Evolutionary conservation across 2,113 vertebrate genomes (phyloP).

Genomic region (Scartelaos histophorus): DNA sequence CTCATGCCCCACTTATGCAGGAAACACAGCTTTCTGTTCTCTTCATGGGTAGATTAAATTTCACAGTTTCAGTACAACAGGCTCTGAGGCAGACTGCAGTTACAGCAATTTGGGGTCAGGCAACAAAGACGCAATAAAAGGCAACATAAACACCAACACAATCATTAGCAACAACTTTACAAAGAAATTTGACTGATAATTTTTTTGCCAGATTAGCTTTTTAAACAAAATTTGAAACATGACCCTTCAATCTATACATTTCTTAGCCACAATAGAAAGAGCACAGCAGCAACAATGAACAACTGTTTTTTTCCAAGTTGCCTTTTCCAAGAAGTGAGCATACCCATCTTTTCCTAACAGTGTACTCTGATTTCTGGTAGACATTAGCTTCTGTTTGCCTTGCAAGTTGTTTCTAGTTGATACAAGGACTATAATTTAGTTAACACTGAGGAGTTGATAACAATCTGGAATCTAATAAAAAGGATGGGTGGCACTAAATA

Average conservation of each 20-base stretch:
- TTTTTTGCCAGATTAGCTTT: too few relatives aligned
- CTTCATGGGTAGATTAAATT: slow-evolving; percentile 14
- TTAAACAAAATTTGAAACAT: background rate
- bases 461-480: background rate
- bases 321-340: background rate
- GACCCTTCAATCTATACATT: background rate
- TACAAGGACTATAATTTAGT: background rate
- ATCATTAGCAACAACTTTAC: background rate
- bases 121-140: slow-evolving; percentile 4
- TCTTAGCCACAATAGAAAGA: too few relatives aligned
- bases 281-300: background rate
- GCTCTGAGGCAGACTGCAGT: slow-evolving; percentile 4
- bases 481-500: background rate
- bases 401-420: background rate
- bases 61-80: slow-evolving; percentile 5
- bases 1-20: slow-evolving; percentile 44
- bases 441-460: background rate
- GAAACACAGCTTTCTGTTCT: slow-evolving; percentile 37
- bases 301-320: background rate
- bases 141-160: background rate
- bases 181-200: background rate
- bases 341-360: background rate
- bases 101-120: background rate
- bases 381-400: background rate
- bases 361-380: background rate